Percentiles rank a stretch among this genome's conserved stretches.
Evolutionary conservation across 2,113 vertebrate genomes (phyloP).

Genomic region (Ursus arctos): DNA sequence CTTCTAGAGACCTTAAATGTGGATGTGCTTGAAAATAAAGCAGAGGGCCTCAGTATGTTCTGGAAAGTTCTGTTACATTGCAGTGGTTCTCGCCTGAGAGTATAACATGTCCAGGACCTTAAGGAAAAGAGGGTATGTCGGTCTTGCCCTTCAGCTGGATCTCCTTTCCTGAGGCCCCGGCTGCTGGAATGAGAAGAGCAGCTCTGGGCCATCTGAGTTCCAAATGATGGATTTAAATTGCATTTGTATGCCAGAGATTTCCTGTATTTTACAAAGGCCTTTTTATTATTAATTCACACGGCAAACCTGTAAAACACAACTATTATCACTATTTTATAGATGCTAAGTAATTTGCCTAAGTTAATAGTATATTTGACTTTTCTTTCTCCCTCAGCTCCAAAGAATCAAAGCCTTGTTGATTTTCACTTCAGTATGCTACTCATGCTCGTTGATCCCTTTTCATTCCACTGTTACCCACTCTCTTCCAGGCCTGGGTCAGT

Average conservation of each 20-base stretch:
- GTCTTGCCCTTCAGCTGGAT: not conserved
- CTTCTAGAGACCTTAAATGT: not conserved
- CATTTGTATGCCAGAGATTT: not conserved
- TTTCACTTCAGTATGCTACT: not conserved
- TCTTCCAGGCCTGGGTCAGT: not conserved
- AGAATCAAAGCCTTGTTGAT: slow-evolving; percentile 53
- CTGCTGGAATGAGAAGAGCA: not conserved
- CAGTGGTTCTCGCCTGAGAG: not conserved
- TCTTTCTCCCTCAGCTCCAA: slow-evolving; percentile 44
- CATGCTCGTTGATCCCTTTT: not conserved
- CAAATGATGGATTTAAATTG: not conserved
- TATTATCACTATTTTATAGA: slow-evolving; percentile 61
- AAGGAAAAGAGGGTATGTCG: fast-evolving
- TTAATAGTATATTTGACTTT: slow-evolving; percentile 68
- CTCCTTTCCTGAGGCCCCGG: not conserved
- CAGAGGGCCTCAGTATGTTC: not conserved
- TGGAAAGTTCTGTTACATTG: not conserved
- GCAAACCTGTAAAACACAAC: slow-evolving; percentile 55
- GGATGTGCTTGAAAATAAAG: not conserved
- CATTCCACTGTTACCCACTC: not conserved
- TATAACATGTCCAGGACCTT: not conserved
- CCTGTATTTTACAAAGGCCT: slow-evolving; percentile 49
- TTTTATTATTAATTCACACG: slow-evolving; percentile 66
- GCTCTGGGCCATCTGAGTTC: not conserved
- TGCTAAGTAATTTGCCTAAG: slow-evolving; percentile 64